Evolutionary conservation across 2,113 vertebrate species (phyloP).

Genomic region (Notothenia coriiceps): DNA sequence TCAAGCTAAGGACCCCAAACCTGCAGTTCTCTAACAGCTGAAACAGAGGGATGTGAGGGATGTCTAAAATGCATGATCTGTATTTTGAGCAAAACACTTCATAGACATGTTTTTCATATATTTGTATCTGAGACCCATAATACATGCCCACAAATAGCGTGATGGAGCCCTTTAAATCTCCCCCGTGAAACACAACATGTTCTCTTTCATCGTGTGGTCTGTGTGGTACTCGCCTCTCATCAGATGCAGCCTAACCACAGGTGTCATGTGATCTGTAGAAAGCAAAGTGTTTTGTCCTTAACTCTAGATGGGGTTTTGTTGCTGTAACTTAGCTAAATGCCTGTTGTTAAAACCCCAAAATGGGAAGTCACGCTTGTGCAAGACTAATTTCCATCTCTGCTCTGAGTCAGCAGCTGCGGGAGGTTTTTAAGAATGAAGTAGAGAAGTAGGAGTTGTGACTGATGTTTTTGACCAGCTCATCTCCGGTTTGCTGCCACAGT

Average conservation of each 20-base stretch:
- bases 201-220: not conserved
- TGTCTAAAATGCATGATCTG: no score
- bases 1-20: no score
- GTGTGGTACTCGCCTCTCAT: not conserved
- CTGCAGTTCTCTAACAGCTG: no score
- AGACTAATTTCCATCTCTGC: slow-evolving; percentile 42
- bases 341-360: not conserved
- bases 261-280: not conserved
- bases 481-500: slow-evolving; percentile 32
- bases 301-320: not conserved
- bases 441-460: slow-evolving; percentile 61
- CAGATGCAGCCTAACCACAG: not conserved
- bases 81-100: no score
- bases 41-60: no score
- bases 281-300: not conserved
- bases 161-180: not conserved
- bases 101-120: no score
- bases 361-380: slow-evolving; percentile 30
- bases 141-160: no score
- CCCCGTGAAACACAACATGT: not conserved
- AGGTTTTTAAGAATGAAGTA: slow-evolving; percentile 60
- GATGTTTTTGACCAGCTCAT: slow-evolving; percentile 38
- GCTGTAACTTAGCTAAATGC: not conserved
- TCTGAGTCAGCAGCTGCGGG: slow-evolving; percentile 71
- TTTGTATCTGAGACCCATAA: no score